phyloP scores from a whole-genome alignment of 1,140 invertebrate genomes.

The Drosophila sulfurigaster region DNA sequence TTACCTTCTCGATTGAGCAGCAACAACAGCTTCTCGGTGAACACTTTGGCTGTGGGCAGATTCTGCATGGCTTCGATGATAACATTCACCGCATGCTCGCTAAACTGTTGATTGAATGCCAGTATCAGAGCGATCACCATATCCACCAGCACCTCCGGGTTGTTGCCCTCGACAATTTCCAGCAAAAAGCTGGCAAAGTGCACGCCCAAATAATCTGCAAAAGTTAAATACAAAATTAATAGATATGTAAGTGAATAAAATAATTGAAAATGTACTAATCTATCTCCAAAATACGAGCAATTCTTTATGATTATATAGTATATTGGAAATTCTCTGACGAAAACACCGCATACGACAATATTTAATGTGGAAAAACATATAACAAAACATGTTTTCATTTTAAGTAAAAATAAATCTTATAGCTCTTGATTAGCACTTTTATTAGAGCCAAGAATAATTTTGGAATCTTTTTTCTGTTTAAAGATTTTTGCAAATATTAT shows the following conservation, averaged over 20 bases:
- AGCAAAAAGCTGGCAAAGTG: constrained; percentile 93
- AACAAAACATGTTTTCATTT: no score
- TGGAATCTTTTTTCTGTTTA: no score
- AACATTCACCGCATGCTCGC: constrained; percentile 89
- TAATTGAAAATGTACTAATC: no score
- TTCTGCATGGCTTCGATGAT: constrained; percentile 91
- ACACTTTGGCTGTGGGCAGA: constrained; percentile 91
- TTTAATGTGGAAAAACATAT: no score
- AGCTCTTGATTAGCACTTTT: no score
- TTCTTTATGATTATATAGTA: no score
- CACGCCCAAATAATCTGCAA: constrained; percentile 91
- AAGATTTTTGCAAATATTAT: no score
- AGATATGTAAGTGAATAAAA: background rate
- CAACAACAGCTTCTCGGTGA: constrained; percentile 95
- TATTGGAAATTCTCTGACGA: no score
- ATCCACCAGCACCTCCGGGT: constrained; percentile 93
- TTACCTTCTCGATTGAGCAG: constrained; percentile 95
- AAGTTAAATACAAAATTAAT: background rate
- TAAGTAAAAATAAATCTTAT: no score
- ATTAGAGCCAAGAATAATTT: no score
- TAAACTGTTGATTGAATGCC: constrained; percentile 95
- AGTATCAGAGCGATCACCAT: constrained; percentile 92
- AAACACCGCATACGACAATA: no score
- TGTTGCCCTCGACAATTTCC: constrained; percentile 91
- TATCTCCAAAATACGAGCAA: no score